phyloP scores from a whole-genome alignment of 2,113 vertebrate species.

The Canis aureus region DNA sequence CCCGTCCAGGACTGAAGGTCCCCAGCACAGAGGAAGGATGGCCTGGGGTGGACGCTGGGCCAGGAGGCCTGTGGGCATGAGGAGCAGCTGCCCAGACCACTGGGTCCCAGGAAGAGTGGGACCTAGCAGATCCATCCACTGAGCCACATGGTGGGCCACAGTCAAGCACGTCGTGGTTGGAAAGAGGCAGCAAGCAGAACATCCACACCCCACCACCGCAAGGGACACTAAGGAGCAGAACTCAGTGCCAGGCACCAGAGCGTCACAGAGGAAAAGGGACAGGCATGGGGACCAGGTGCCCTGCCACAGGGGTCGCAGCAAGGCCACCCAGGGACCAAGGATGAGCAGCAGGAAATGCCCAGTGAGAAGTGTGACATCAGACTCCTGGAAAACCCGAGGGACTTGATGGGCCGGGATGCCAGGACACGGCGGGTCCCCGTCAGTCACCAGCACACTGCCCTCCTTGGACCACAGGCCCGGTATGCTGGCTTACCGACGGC shows the following conservation, averaged over 20 bases:
- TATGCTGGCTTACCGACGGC: rapidly evolving
- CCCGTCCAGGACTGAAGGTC: rapidly evolving
- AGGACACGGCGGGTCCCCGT: too few relatives aligned
- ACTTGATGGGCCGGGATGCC: background rate
- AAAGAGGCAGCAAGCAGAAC: background rate
- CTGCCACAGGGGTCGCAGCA: background rate
- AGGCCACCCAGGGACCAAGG: background rate
- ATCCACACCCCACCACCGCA: background rate
- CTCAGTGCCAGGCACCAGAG: too few relatives aligned
- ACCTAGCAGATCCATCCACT: too few relatives aligned
- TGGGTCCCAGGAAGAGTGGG: background rate
- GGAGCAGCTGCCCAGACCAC: background rate
- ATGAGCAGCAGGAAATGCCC: background rate
- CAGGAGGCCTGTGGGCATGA: background rate
- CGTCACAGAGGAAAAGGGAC: background rate
- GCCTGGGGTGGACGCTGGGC: background rate
- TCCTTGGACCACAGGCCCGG: too few relatives aligned
- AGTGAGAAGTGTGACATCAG: background rate
- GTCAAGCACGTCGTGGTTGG: background rate
- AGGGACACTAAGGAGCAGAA: background rate
- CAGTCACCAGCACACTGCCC: background rate
- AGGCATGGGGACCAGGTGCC: background rate
- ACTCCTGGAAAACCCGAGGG: background rate
- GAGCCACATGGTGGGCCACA: too few relatives aligned
- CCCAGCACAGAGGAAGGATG: background rate